phyloP scores from a whole-genome alignment of 2,797 vertebrate genomes.

The Morelia viridis region DNA sequence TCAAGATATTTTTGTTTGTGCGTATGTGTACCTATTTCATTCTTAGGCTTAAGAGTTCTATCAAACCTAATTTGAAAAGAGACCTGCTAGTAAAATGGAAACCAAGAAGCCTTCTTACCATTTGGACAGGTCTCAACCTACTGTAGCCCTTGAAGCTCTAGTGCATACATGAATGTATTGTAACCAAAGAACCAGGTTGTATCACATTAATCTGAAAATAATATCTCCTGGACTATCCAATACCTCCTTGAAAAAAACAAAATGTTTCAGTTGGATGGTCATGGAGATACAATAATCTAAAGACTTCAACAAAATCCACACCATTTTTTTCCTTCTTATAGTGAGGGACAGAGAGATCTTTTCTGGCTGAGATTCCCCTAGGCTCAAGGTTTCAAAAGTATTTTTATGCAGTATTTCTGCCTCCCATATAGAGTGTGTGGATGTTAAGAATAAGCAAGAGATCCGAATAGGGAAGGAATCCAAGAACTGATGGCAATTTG shows the following conservation, averaged over 20 bases:
- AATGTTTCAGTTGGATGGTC: not conserved
- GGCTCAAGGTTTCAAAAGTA: not conserved
- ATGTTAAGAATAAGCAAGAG: not conserved
- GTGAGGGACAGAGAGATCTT: too few species aligned
- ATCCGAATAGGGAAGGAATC: not conserved
- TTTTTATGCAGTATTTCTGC: not conserved
- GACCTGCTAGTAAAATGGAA: not conserved
- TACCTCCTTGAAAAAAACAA: not conserved
- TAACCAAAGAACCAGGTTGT: not conserved
- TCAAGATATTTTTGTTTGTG: slow-evolving; percentile 4
- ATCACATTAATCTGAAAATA: not conserved
- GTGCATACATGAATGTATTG: not conserved
- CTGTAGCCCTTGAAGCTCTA: not conserved
- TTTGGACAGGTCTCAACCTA: not conserved
- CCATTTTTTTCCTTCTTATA: not conserved
- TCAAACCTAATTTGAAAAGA: not conserved
- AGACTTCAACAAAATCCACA: not conserved
- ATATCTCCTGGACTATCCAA: not conserved
- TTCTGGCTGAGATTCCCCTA: not conserved
- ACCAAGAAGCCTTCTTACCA: not conserved
- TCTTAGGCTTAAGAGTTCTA: not conserved
- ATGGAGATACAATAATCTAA: not conserved
- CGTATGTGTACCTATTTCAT: slow-evolving; percentile 7
- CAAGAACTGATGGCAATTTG: not conserved
- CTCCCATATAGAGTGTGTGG: not conserved